Percentiles rank a stretch among this genome's conserved stretches.
Evolutionary conservation across 1,140 invertebrate genomes (phyloP).

Genomic region (Zophobas atratus): DNA sequence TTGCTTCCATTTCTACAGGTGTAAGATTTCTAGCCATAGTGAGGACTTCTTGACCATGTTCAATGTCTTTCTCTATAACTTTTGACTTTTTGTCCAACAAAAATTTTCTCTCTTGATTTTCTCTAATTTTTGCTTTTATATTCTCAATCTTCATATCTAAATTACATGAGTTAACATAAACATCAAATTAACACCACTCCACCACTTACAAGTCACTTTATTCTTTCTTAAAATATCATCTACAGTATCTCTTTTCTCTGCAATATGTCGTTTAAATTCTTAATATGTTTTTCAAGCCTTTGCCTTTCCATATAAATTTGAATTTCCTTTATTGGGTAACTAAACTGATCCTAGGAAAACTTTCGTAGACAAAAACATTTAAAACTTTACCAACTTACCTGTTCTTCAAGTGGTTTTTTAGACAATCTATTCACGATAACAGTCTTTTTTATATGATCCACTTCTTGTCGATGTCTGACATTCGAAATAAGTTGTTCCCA

Average conservation of each 20-base stretch:
- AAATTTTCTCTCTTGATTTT: conserved; percentile 27
- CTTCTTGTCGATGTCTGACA: conserved; percentile 6
- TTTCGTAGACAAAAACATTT: conserved; percentile 7
- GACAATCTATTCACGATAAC: conserved; percentile 16
- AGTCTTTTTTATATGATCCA: conserved; percentile 2
- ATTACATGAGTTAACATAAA: background rate
- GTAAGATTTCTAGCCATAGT: conserved; percentile 28
- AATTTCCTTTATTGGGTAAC: conserved; percentile 34
- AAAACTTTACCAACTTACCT: conserved; percentile 21
- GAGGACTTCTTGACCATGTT: conserved; percentile 17
- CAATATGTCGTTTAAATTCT: background rate
- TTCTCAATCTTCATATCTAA: conserved; percentile 21
- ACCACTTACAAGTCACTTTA: conserved; percentile 15
- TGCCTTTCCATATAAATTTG: conserved; percentile 2
- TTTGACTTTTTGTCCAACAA: conserved; percentile 29
- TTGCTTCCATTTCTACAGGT: conserved; percentile 35
- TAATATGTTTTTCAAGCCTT: background rate
- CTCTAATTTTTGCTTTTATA: conserved; percentile 10
- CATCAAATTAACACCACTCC: background rate
- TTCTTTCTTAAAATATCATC: conserved; percentile 31
- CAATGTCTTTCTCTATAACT: conserved; percentile 6
- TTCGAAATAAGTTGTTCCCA: conserved; percentile 42
- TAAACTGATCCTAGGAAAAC: conserved; percentile 24
- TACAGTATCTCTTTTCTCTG: background rate
- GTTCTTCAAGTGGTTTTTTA: conserved; percentile 16